Conservation (phyloP, 1,140 invertebrate genomes). For the Ceratosolen solmsi region DNA sequence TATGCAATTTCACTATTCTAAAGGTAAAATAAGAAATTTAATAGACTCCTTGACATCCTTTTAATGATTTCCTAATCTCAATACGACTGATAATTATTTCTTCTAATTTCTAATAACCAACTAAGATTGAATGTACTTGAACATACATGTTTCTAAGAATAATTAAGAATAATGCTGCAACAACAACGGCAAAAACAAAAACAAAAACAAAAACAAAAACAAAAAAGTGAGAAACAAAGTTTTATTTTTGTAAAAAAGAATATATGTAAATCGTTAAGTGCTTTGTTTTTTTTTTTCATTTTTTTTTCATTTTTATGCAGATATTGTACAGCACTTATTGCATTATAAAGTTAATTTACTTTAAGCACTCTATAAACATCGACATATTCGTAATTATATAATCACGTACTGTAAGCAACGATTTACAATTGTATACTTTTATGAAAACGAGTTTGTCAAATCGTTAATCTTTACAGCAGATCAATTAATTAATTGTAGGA, state of each 20-base stretch:
- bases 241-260: conserved; percentile 50
- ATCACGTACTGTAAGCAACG: neutral
- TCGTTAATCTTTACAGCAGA: neutral
- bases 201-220: neutral
- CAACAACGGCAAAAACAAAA: too few relatives aligned
- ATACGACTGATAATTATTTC: neutral
- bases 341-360: conserved; percentile 40
- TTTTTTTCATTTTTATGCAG: too few relatives aligned
- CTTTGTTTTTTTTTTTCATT: too few relatives aligned
- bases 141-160: neutral
- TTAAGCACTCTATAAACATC: conserved; percentile 28
- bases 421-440: conserved; percentile 17
- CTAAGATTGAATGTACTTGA: conserved; percentile 32
- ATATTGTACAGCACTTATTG: conserved; percentile 46
- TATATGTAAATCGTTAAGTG: conserved; percentile 44
- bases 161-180: neutral
- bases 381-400: neutral
- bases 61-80: neutral
- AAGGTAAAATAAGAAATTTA: neutral
- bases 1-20: too few relatives aligned
- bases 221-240: conserved; percentile 35
- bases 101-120: conserved; percentile 3
- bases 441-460: neutral
- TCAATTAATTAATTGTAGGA: neutral
- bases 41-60: neutral